A percentile compares a stretch with the other conserved stretches of the same genome.
phyloP scores from a whole-genome alignment of 2,113 vertebrate species.

The Haplotaxodon microlepis region DNA sequence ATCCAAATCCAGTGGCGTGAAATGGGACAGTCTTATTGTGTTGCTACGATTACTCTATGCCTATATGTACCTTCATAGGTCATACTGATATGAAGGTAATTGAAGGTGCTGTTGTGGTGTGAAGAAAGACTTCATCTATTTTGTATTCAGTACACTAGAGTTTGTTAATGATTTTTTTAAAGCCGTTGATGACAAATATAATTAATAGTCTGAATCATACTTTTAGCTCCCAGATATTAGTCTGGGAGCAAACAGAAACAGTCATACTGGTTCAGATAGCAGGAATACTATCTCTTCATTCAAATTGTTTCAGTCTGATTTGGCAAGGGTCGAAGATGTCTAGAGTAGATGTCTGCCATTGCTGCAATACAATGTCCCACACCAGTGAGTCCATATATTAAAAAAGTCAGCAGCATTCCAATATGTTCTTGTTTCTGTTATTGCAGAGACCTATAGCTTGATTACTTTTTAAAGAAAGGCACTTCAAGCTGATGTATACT shows the following conservation, averaged over 20 bases:
- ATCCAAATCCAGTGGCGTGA: neutral
- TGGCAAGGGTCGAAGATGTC: neutral
- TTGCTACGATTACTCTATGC: neutral
- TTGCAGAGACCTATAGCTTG: neutral
- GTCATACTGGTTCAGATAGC: neutral
- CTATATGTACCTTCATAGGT: neutral
- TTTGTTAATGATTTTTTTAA: neutral
- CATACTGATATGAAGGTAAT: neutral
- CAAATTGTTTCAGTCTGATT: conserved; percentile 25
- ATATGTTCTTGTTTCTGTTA: neutral
- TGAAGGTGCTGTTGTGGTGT: neutral
- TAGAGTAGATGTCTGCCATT: conserved; percentile 13
- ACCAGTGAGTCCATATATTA: neutral
- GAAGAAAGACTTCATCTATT: neutral
- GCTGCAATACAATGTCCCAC: neutral
- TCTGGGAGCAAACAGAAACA: neutral
- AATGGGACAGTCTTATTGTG: neutral
- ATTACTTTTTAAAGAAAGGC: neutral
- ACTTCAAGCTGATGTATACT: neutral
- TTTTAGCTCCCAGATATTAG: neutral
- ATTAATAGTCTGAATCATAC: neutral
- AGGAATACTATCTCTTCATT: neutral
- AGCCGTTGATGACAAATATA: neutral
- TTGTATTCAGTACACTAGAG: neutral
- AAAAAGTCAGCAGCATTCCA: neutral